A percentile compares a stretch with the other conserved stretches of the same genome.
phyloP scores from a whole-genome alignment of 2,113 vertebrate species.

The Apistogramma diplotaenia region DNA sequence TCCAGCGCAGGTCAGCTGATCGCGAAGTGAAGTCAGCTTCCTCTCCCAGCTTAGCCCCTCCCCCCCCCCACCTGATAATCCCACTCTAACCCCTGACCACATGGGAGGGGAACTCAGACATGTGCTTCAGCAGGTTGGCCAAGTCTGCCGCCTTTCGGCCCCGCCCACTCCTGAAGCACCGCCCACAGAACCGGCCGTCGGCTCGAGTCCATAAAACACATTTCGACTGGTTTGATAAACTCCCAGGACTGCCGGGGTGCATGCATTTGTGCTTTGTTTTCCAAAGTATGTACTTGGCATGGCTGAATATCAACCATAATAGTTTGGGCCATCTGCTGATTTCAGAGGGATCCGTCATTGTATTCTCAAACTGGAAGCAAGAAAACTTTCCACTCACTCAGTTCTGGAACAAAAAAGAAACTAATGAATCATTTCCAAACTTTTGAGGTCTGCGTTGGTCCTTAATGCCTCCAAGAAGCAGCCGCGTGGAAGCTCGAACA shows the following conservation, averaged over 20 bases:
- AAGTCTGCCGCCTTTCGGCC: neutral
- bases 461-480: neutral
- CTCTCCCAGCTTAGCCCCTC: too few relatives aligned
- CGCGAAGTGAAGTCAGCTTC: too few relatives aligned
- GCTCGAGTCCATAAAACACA: neutral
- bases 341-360: neutral
- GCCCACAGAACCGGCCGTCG: neutral
- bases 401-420: neutral
- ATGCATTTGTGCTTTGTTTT: neutral
- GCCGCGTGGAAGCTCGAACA: neutral
- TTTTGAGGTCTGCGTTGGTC: neutral
- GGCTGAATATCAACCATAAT: neutral
- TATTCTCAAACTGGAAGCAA: neutral
- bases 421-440: neutral
- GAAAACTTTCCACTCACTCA: neutral
- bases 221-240: neutral
- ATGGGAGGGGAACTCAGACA: neutral
- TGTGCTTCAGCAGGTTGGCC: neutral
- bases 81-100: neutral
- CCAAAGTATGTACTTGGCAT: neutral
- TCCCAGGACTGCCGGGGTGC: neutral
- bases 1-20: too few relatives aligned
- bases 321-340: neutral
- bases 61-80: too few relatives aligned
- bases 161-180: neutral